Evolutionary conservation across 2,888 invertebrate genomes (phyloP).

Genomic region (Pomacea canaliculata): DNA sequence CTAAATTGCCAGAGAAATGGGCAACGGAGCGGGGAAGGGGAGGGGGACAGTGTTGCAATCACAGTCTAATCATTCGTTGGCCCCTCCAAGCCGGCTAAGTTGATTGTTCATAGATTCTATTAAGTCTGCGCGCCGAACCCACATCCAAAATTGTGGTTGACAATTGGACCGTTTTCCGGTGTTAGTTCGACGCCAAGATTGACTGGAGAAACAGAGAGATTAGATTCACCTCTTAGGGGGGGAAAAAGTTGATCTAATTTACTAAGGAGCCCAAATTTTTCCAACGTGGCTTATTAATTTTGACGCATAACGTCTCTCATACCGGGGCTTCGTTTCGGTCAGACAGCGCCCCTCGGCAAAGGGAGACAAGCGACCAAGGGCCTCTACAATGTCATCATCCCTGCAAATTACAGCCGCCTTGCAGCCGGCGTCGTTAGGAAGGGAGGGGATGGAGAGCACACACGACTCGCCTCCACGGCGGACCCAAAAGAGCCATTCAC

Average conservation of each 20-base stretch:
- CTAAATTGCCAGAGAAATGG: constrained; percentile 28
- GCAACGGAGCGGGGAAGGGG: constrained; percentile 17
- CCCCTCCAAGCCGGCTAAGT: constrained; percentile 26
- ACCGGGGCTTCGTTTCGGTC: constrained; percentile 10
- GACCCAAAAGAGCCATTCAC: constrained; percentile 18
- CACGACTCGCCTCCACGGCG: not conserved
- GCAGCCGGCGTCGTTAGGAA: constrained; percentile 19
- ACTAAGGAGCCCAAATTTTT: constrained; percentile 26
- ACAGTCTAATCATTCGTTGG: constrained; percentile 27
- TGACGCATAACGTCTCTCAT: constrained; percentile 31
- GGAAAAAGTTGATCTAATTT: constrained; percentile 27
- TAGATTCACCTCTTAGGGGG: constrained; percentile 27
- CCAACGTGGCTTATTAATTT: constrained; percentile 31
- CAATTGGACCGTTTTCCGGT: constrained; percentile 29
- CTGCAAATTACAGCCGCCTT: constrained; percentile 26
- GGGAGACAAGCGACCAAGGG: constrained; percentile 23
- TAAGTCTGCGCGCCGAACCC: constrained; percentile 13
- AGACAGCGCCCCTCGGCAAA: constrained; percentile 22
- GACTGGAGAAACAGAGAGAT: constrained; percentile 30
- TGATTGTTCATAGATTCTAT: constrained; percentile 27
- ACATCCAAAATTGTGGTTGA: constrained; percentile 27
- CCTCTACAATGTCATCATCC: constrained; percentile 28
- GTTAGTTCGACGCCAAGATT: constrained; percentile 23
- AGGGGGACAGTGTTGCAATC: constrained; percentile 25
- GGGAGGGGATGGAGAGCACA: not conserved